A percentile compares a stretch with the other conserved stretches of the same genome.
Conservation (phyloP, 2,888 invertebrate genomes). For the Drosophila neutralis region DNA sequence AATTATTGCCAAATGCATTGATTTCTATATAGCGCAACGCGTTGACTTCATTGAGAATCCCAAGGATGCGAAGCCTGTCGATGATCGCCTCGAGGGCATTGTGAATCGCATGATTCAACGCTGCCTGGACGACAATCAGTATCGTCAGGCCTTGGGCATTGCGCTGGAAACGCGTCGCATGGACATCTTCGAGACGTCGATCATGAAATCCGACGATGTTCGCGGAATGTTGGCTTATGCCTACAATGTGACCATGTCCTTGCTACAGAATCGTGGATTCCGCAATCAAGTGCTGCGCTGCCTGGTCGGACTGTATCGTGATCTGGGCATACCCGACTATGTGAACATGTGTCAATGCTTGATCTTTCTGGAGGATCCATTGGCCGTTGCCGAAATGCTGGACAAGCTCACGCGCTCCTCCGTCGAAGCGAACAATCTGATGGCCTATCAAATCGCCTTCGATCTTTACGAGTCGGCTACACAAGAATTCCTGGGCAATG, state of each 20-base stretch:
- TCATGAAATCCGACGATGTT: conserved; percentile 96
- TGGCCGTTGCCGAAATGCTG: conserved; percentile 96
- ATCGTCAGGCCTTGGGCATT: conserved; percentile 97
- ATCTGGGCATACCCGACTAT: conserved; percentile 96
- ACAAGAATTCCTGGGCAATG: conserved; percentile 96
- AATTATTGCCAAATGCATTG: conserved; percentile 98
- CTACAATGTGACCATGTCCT: conserved; percentile 97
- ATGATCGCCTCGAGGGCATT: conserved; percentile 94
- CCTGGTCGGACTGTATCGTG: conserved; percentile 95
- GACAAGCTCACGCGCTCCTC: conserved; percentile 93
- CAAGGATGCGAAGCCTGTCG: conserved; percentile 89
- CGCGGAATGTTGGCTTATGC: conserved; percentile 96
- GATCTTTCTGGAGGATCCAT: conserved; percentile 97
- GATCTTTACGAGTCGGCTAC: conserved; percentile 99
- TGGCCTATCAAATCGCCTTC: conserved; percentile 99
- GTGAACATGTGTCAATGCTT: conserved; percentile 99
- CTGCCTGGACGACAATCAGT: conserved; percentile 97
- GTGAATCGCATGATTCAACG: conserved; percentile 99
- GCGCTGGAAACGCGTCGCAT: conserved; percentile 98
- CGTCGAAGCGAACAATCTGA: conserved; percentile 91
- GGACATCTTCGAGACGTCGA: conserved; percentile 97
- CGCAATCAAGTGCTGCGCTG: conserved; percentile 95
- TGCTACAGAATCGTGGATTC: conserved; percentile 97
- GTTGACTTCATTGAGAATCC: conserved; percentile 90
- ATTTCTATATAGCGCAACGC: conserved; percentile 96